Conservation (phyloP, 2,888 invertebrate species). For the Mantis religiosa region DNA sequence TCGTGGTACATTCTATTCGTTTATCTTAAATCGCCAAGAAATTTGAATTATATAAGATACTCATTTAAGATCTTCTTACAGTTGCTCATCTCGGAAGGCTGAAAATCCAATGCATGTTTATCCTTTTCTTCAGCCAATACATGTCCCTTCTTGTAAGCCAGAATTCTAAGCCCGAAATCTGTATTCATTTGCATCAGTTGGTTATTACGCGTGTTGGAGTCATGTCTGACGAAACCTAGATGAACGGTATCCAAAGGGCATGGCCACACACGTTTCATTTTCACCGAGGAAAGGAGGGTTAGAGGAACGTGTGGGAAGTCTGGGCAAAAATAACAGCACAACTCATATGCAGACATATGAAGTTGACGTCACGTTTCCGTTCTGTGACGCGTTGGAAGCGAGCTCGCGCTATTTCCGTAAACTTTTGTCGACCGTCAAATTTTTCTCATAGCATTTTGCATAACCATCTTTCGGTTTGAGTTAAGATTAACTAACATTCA, state of each 20-base stretch:
- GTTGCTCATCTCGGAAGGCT: no score
- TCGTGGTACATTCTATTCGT: no score
- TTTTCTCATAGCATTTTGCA: background rate
- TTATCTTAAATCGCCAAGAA: no score
- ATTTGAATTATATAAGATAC: no score
- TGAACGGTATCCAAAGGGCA: background rate
- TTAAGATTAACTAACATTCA: background rate
- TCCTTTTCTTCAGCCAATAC: no score
- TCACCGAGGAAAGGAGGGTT: background rate
- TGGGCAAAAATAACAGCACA: background rate
- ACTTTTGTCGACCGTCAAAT: background rate
- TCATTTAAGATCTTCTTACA: no score
- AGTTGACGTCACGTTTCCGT: background rate
- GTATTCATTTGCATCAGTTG: no score
- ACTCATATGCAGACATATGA: background rate
- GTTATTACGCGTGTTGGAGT: background rate
- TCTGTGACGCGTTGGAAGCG: background rate
- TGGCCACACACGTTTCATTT: no score
- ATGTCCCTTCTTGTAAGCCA: no score
- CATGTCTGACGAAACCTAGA: background rate
- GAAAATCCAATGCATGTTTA: no score
- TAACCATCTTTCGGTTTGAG: background rate
- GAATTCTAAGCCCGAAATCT: background rate
- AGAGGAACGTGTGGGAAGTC: background rate
- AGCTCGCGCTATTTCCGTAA: background rate